Evolutionary conservation across 1,140 invertebrate genomes (phyloP).

Genomic region (Vollenhovia emeryi): DNA sequence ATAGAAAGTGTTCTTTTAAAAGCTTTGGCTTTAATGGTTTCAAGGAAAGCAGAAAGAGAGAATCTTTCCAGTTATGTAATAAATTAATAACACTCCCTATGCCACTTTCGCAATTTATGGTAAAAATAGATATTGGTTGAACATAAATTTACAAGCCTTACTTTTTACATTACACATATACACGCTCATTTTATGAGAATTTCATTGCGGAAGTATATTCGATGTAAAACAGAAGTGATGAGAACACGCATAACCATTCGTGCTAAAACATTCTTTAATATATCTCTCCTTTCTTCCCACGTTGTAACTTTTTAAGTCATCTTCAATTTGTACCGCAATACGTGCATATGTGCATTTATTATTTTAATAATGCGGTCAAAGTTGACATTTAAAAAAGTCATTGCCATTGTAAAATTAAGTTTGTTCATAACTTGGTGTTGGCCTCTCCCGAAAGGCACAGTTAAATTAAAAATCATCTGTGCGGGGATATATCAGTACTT

Average conservation of each 20-base stretch:
- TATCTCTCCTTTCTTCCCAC: background rate
- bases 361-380: slow-evolving; percentile 7
- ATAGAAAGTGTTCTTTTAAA: slow-evolving; percentile 7
- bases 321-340: slow-evolving; percentile 6
- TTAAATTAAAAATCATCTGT: slow-evolving; percentile 17
- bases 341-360: background rate
- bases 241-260: background rate
- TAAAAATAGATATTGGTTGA: background rate
- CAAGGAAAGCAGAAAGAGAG: background rate
- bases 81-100: background rate
- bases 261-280: background rate
- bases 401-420: slow-evolving; percentile 14
- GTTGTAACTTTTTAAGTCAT: background rate
- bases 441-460: slow-evolving; percentile 3
- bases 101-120: background rate
- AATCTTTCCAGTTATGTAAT: background rate
- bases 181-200: background rate
- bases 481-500: background rate
- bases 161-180: background rate
- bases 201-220: background rate
- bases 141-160: background rate
- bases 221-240: background rate
- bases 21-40: background rate
- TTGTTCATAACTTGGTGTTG: slow-evolving; percentile 17
- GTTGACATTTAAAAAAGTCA: background rate